A percentile compares a stretch with the other conserved stretches of the same genome.
These are phyloP conservation scores for Platyrinchus mystaceus DNA, from an alignment of 2,797 vertebrate genomes.

Conservation along the genomic window DNA sequence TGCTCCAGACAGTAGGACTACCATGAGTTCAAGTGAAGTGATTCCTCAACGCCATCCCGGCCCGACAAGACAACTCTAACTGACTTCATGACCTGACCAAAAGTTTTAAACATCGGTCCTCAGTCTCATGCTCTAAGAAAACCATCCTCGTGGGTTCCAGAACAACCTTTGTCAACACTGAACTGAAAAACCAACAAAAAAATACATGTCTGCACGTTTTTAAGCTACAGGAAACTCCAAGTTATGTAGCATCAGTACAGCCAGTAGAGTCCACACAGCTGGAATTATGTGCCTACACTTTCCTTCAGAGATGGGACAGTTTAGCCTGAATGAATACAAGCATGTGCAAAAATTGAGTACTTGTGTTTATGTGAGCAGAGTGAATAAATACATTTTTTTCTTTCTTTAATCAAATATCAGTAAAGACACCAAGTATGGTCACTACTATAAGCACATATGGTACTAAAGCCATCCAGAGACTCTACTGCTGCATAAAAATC, in stretches of 20 bases:
- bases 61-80: background rate
- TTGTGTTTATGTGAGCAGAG: background rate
- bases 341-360: background rate
- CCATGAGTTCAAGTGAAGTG: background rate
- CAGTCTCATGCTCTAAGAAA: too few relatives aligned
- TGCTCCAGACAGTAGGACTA: background rate
- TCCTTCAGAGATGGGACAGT: background rate
- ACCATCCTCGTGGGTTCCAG: background rate
- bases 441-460: background rate
- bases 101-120: background rate
- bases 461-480: background rate
- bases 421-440: background rate
- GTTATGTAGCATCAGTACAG: background rate
- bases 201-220: background rate
- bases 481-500: background rate
- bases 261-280: background rate
- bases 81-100: background rate
- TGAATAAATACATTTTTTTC: background rate
- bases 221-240: background rate
- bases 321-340: background rate
- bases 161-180: background rate
- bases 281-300: background rate
- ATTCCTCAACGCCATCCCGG: background rate
- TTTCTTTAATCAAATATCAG: background rate
- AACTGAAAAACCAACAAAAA: background rate